These are phyloP conservation scores for Xiphophorus birchmanni DNA, from an alignment of 2,797 vertebrate genomes.

Conservation along the genomic window DNA sequence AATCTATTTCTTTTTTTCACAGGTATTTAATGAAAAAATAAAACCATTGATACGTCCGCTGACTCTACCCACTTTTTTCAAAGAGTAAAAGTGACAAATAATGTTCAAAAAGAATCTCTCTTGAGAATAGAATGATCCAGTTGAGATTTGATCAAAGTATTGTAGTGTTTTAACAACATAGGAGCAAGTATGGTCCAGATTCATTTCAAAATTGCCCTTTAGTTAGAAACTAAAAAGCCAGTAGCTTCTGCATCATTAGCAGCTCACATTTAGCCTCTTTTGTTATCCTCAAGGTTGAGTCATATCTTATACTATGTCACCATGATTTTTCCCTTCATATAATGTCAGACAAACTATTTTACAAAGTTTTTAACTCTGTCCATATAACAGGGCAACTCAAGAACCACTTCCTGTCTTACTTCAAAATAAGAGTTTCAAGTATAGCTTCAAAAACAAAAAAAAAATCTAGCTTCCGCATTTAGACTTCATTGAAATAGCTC, in stretches of 20 bases:
- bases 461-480: not conserved
- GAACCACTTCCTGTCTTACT: not conserved
- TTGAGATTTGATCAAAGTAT: not conserved
- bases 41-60: not conserved
- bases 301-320: not conserved
- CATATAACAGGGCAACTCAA: not conserved
- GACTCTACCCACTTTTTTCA: not conserved
- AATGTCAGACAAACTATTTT: no score
- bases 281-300: not conserved
- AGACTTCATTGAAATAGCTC: not conserved
- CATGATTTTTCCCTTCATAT: not conserved
- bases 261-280: not conserved
- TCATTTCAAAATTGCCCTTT: not conserved
- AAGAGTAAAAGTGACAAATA: not conserved
- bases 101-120: not conserved
- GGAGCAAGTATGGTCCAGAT: not conserved
- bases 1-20: not conserved
- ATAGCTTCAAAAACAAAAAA: not conserved
- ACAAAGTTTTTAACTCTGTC: not conserved
- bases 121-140: not conserved
- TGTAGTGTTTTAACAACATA: not conserved
- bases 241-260: not conserved
- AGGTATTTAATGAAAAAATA: not conserved
- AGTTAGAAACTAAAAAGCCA: not conserved
- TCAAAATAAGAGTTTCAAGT: not conserved